Conservation (phyloP, 2,797 vertebrate species). For the Gouania willdenowi region DNA sequence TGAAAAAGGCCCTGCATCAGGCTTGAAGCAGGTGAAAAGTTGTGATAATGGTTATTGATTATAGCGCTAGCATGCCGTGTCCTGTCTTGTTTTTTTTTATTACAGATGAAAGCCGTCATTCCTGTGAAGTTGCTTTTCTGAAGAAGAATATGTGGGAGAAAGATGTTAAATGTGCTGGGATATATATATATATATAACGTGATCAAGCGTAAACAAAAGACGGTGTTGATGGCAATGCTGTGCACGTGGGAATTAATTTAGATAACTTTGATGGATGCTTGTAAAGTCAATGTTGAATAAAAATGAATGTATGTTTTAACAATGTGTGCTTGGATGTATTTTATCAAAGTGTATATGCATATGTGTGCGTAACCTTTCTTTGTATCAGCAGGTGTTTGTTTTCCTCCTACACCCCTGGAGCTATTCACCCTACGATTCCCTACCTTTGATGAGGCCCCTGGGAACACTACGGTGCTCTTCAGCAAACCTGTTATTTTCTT, state of each 20-base stretch:
- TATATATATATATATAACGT: constrained; percentile 47
- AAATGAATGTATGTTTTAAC: not conserved
- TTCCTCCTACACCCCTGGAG: constrained; percentile 1
- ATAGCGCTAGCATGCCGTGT: constrained; percentile 29
- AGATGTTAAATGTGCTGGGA: constrained; percentile 42
- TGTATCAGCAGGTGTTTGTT: constrained; percentile 20
- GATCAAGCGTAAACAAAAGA: constrained; percentile 51
- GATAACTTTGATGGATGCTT: constrained; percentile 54
- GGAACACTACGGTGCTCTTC: constrained; percentile 32
- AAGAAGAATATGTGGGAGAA: constrained; percentile 45
- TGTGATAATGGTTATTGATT: constrained; percentile 63
- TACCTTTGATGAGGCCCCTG: constrained; percentile 45
- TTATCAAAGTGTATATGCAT: not conserved
- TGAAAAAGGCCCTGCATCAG: constrained; percentile 1
- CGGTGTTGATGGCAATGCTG: constrained; percentile 43
- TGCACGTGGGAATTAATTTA: constrained; percentile 47
- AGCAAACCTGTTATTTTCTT: constrained; percentile 8
- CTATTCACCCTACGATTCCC: constrained; percentile 13
- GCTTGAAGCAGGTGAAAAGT: constrained; percentile 47
- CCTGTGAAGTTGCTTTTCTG: constrained; percentile 20
- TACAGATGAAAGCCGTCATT: constrained; percentile 43
- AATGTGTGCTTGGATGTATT: constrained; percentile 11
- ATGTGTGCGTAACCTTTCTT: constrained; percentile 6
- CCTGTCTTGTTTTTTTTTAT: constrained; percentile 52
- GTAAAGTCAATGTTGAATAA: constrained; percentile 15